phyloP scores from a whole-genome alignment of 1,140 invertebrate species.

The Linepithema humile region DNA sequence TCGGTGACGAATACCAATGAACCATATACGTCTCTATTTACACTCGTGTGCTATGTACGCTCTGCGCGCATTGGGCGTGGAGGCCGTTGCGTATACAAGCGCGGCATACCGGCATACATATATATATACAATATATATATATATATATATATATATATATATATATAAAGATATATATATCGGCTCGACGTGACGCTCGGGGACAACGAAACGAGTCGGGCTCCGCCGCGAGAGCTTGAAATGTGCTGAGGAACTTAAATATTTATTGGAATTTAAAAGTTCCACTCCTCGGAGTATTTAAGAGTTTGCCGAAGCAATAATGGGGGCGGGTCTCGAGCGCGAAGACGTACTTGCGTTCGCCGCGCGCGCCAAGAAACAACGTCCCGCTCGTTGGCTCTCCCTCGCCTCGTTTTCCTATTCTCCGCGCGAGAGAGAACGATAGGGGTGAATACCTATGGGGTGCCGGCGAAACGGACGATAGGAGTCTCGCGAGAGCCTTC shows the following conservation, averaged over 20 bases:
- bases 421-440: not conserved
- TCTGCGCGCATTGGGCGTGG: slow-evolving; percentile 10
- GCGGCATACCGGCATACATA: not conserved
- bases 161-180: not conserved
- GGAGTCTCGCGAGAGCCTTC: slow-evolving; percentile 24
- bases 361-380: slow-evolving; percentile 15
- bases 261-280: slow-evolving; percentile 83
- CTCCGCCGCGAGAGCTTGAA: not conserved
- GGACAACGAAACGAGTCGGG: slow-evolving; percentile 34
- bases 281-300: slow-evolving; percentile 77
- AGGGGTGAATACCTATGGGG: slow-evolving; percentile 14
- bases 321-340: slow-evolving; percentile 55
- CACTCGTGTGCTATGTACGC: slow-evolving; percentile 46
- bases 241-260: slow-evolving; percentile 78
- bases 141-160: not conserved
- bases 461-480: slow-evolving; percentile 15
- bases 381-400: not conserved
- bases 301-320: slow-evolving; percentile 81
- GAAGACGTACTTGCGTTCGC: slow-evolving; percentile 18
- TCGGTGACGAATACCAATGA: slow-evolving; percentile 57
- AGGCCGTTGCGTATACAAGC: slow-evolving; percentile 12
- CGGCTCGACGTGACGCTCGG: slow-evolving; percentile 14
- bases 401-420: not conserved
- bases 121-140: not conserved
- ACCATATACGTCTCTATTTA: slow-evolving; percentile 54